Conservation (phyloP, 2,113 vertebrate species). For the Bubo bubo region DNA sequence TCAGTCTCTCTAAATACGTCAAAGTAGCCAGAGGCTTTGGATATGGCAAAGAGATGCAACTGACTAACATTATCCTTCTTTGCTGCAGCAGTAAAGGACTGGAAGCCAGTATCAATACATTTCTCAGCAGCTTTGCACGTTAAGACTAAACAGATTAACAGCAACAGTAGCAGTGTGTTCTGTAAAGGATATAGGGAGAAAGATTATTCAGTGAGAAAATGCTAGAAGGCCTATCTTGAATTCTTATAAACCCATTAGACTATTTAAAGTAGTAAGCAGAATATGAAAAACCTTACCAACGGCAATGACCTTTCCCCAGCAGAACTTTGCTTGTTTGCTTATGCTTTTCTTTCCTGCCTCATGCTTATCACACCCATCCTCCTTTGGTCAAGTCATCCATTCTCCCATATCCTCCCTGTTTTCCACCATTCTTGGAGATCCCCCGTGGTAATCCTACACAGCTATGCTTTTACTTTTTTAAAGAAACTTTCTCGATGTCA, state of each 20-base stretch:
- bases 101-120: neutral
- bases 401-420: neutral
- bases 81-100: neutral
- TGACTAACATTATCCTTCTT: neutral
- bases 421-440: neutral
- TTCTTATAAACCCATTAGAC: neutral
- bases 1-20: rapidly evolving
- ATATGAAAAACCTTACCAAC: neutral
- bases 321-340: neutral
- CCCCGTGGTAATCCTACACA: neutral
- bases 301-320: neutral
- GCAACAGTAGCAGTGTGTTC: neutral
- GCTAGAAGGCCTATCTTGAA: neutral
- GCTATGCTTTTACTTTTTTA: neutral
- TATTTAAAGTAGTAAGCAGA: neutral
- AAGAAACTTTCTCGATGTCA: neutral
- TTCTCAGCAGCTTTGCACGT: neutral
- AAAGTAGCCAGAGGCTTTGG: neutral
- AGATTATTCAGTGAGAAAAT: neutral
- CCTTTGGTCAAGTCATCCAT: neutral
- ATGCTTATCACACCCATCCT: neutral
- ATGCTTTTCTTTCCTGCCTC: neutral
- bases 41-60: rapidly evolving
- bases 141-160: neutral
- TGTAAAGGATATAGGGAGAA: neutral